A percentile compares a stretch with the other conserved stretches of the same genome.
phyloP scores from a whole-genome alignment of 1,140 invertebrate species.

The Drosophila punjabiensis region DNA sequence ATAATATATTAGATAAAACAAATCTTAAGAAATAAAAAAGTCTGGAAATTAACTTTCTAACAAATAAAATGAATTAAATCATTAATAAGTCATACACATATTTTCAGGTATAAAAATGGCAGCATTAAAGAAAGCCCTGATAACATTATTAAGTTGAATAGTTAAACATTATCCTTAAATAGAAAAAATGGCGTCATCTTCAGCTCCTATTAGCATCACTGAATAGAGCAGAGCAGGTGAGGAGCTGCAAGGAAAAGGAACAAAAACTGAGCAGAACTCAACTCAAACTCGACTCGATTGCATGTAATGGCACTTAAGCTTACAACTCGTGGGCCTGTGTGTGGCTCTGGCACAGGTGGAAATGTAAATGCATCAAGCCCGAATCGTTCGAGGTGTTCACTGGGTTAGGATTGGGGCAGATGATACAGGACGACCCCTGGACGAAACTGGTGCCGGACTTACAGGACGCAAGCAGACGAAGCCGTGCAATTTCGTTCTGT shows the following conservation, averaged over 20 bases:
- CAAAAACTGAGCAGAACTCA: conserved; percentile 43
- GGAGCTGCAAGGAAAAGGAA: conserved; percentile 15
- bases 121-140: too few species aligned
- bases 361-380: conserved; percentile 81
- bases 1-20: neutral
- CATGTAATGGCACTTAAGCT: conserved; percentile 83
- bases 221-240: conserved; percentile 19
- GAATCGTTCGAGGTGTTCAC: conserved; percentile 57
- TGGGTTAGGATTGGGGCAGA: conserved; percentile 32
- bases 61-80: neutral
- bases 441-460: conserved; percentile 24
- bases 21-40: neutral
- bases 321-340: conserved; percentile 58
- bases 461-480: conserved; percentile 21
- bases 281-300: conserved; percentile 75
- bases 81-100: neutral
- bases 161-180: neutral
- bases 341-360: conserved; percentile 65
- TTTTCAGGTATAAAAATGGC: neutral
- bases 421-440: conserved; percentile 49
- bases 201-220: conserved; percentile 14
- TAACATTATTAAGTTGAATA: neutral
- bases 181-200: too few species aligned
- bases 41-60: rapidly evolving
- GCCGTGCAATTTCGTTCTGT: conserved; percentile 36